phyloP scores from a whole-genome alignment of 1,140 invertebrate species.

The Theocolax elegans region DNA sequence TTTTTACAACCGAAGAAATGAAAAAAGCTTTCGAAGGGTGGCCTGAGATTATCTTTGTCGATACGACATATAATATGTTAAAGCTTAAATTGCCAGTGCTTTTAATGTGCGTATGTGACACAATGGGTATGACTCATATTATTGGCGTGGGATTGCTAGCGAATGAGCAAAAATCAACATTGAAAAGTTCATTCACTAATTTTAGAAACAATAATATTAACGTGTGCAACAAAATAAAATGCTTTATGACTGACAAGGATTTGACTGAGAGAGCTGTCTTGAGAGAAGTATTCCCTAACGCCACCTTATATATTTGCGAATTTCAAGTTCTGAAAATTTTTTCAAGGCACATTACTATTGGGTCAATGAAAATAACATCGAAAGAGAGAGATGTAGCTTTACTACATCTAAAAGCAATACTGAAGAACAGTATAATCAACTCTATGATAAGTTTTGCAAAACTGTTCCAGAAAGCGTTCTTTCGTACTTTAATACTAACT shows the following conservation, averaged over 20 bases:
- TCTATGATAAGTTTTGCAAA: slow-evolving; percentile 19
- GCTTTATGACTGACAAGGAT: slow-evolving; percentile 44
- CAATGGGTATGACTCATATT: slow-evolving; percentile 8
- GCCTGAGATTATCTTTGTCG: slow-evolving; percentile 7
- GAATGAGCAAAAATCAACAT: neutral
- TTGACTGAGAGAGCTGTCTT: slow-evolving; percentile 25
- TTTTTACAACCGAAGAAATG: neutral
- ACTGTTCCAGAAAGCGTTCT: slow-evolving; percentile 12
- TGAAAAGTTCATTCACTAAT: neutral
- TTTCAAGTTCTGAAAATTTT: slow-evolving; percentile 40
- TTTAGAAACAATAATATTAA: neutral
- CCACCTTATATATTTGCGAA: slow-evolving; percentile 25
- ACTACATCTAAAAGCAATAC: slow-evolving; percentile 36
- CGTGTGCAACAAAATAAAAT: slow-evolving; percentile 21
- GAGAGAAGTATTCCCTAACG: slow-evolving; percentile 37
- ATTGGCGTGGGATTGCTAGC: slow-evolving; percentile 17
- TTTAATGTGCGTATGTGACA: slow-evolving; percentile 16
- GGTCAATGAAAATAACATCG: slow-evolving; percentile 13
- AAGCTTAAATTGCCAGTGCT: neutral
- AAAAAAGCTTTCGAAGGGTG: neutral
- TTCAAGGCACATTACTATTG: slow-evolving; percentile 5
- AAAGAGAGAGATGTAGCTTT: slow-evolving; percentile 1
- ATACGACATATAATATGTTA: slow-evolving; percentile 23
- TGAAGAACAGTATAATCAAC: slow-evolving; percentile 29
- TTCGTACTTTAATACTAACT: slow-evolving; percentile 45